phyloP scores from a whole-genome alignment of 2,797 vertebrate genomes.

The Neosalanx taihuensis region DNA sequence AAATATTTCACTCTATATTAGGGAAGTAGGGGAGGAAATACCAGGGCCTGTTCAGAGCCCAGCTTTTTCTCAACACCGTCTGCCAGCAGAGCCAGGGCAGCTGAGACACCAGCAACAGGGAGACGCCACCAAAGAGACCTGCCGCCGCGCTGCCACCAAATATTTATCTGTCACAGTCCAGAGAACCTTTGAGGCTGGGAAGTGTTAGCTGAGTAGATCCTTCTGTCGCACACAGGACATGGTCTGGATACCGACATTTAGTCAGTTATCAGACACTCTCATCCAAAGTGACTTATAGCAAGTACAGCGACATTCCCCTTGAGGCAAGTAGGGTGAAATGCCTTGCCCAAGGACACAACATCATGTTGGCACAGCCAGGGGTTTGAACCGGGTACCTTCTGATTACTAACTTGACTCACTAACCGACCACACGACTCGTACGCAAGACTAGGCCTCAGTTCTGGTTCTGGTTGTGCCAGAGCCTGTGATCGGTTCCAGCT shows the following conservation, averaged over 20 bases:
- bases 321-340: too few relatives aligned
- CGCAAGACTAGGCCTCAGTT: background rate
- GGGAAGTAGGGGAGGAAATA: conserved; percentile 40
- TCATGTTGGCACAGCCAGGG: too few relatives aligned
- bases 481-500: background rate
- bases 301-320: too few relatives aligned
- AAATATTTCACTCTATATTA: conserved; percentile 44
- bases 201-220: conserved; percentile 25
- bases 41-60: conserved; percentile 29
- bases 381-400: too few relatives aligned
- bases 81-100: too few relatives aligned
- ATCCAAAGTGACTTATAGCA: too few relatives aligned
- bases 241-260: conserved; percentile 16
- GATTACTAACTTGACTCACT: too few relatives aligned
- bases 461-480: background rate
- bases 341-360: too few relatives aligned
- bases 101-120: conserved; percentile 4
- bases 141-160: conserved; percentile 42
- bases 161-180: conserved; percentile 50
- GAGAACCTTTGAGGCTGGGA: conserved; percentile 32
- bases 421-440: too few relatives aligned
- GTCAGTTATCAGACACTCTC: too few relatives aligned
- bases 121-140: conserved; percentile 36
- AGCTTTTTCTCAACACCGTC: background rate
- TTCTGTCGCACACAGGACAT: conserved; percentile 31